A percentile compares a stretch with the other conserved stretches of the same genome.
Conservation (phyloP, 1,140 invertebrate genomes). For the Aethina tumida region DNA sequence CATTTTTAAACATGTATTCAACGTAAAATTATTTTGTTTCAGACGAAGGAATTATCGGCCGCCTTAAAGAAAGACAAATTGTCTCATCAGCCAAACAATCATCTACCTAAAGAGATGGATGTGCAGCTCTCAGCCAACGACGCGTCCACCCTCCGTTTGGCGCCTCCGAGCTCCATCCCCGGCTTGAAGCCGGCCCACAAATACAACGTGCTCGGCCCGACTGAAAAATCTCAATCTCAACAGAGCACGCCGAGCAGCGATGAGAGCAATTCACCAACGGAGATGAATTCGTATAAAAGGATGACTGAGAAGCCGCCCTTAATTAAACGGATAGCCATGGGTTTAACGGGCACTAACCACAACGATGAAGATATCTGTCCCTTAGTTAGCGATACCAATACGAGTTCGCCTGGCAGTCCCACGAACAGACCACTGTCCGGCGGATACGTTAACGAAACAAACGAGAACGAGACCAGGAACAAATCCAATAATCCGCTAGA, state of each 20-base stretch:
- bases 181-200: slow-evolving; percentile 42
- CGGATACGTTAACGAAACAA: slow-evolving; percentile 67
- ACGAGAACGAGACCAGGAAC: slow-evolving; percentile 38
- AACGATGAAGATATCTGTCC: slow-evolving; percentile 52
- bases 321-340: slow-evolving; percentile 66
- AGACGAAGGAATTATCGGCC: slow-evolving; percentile 30
- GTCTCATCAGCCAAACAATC: slow-evolving; percentile 13
- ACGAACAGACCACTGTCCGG: slow-evolving; percentile 55
- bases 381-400: slow-evolving; percentile 44
- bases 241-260: slow-evolving; percentile 69
- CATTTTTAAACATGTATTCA: too few relatives aligned
- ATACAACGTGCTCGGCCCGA: slow-evolving; percentile 40
- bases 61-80: slow-evolving; percentile 26
- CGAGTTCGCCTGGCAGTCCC: slow-evolving; percentile 43
- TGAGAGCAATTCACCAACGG: slow-evolving; percentile 80
- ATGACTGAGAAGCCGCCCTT: slow-evolving; percentile 72
- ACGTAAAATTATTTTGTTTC: slow-evolving; percentile 2
- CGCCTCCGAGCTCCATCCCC: slow-evolving; percentile 42
- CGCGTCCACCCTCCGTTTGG: slow-evolving; percentile 41
- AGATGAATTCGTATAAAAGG: slow-evolving; percentile 74
- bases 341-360: slow-evolving; percentile 42
- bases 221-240: slow-evolving; percentile 41
- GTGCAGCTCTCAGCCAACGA: slow-evolving; percentile 40
- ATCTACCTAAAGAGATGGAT: slow-evolving; percentile 40
- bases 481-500: slow-evolving; percentile 39